Conservation (phyloP, 2,797 vertebrate species). For the Gorsachius magnificus region DNA sequence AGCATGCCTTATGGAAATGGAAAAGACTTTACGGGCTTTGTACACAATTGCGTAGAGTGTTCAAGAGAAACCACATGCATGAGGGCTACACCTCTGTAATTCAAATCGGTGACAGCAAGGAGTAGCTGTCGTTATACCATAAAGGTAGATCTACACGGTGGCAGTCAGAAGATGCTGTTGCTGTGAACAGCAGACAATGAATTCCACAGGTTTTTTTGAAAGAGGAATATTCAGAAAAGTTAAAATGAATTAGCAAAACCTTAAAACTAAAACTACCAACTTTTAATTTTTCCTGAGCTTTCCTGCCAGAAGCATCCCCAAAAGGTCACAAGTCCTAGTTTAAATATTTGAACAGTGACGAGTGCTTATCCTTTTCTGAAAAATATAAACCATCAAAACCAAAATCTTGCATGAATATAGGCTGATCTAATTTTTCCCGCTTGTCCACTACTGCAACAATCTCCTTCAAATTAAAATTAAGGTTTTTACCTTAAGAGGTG, state of each 20-base stretch:
- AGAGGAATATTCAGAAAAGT: neutral
- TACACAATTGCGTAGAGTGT: too few species aligned
- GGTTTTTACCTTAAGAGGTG: neutral
- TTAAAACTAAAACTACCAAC: neutral
- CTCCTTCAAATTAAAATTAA: neutral
- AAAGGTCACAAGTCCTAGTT: neutral
- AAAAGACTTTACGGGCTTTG: neutral
- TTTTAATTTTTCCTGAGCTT: neutral
- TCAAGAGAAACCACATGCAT: neutral
- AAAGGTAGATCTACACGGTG: neutral
- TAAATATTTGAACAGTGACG: neutral
- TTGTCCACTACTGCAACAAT: neutral
- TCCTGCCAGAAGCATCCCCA: neutral
- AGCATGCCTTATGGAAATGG: accelerated
- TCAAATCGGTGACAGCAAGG: neutral
- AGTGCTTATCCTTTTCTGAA: neutral
- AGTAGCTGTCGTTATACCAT: neutral
- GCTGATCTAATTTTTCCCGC: neutral
- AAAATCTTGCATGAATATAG: neutral
- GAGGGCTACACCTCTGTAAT: neutral
- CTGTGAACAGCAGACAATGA: neutral
- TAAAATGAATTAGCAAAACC: neutral
- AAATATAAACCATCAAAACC: neutral
- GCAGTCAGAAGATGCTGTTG: neutral
- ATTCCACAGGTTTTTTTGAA: neutral